These are phyloP conservation scores for Palythoa grandis DNA, from an alignment of 92 coral and sea anemone genomes.

Conservation along the genomic window DNA sequence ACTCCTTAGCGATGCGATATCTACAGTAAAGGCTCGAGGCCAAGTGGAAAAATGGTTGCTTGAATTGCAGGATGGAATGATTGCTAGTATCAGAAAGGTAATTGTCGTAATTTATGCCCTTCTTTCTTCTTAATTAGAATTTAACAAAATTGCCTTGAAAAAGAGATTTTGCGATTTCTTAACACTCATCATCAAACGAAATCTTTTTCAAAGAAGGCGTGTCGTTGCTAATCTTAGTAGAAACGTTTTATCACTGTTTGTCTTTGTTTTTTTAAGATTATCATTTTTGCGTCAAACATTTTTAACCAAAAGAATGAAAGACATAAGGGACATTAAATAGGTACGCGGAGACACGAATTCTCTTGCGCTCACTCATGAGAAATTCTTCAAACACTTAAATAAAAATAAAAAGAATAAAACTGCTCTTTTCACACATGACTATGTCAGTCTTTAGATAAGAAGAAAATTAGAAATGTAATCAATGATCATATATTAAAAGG, in stretches of 20 bases:
- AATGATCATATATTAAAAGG: no score
- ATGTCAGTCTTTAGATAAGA: no score
- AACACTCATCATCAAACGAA: no score
- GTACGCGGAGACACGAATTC: no score
- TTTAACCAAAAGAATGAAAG: neutral
- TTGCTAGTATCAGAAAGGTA: conserved; percentile 96
- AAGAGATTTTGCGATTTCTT: no score
- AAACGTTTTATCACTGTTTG: neutral
- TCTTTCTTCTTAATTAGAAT: neutral
- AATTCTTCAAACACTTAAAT: no score
- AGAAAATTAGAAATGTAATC: no score
- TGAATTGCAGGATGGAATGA: conserved; percentile 94
- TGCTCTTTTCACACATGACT: no score
- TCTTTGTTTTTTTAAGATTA: neutral
- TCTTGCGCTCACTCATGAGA: no score
- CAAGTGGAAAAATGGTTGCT: conserved; percentile 98
- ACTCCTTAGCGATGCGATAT: conserved; percentile 82
- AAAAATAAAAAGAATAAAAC: no score
- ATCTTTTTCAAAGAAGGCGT: no score
- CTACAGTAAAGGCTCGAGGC: conserved; percentile 96
- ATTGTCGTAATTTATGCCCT: neutral
- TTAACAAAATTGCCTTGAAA: neutral
- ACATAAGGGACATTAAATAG: neutral
- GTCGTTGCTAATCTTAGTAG: neutral
- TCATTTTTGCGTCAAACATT: neutral